Base-by-base conservation (phyloP, 1,140 invertebrate genomes). In the Drosophila erecta region DNA sequence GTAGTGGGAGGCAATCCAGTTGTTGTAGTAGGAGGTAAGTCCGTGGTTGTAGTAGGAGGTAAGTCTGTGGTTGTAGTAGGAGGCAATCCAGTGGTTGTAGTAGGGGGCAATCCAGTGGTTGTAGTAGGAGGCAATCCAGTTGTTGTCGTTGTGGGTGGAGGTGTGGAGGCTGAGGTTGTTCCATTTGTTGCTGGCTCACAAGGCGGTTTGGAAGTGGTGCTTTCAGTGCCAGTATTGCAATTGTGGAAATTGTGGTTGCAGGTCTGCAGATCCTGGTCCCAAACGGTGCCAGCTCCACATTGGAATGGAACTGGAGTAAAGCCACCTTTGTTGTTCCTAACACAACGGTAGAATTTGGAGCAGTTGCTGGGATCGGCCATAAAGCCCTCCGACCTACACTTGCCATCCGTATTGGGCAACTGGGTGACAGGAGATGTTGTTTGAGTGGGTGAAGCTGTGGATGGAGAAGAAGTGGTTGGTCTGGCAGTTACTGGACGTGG, bases 261-360 rank as follows among this genome's bases (percentile, higher is more conserved):
- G 2, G 93, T 93, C 64, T 93, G 85, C 12, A 93, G 74, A 1
- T 93, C 74, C 56, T 93, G 92, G 90, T 96, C 95, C 94, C 95
- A 96, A 33, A 95, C 94, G 2, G 95, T 96, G 64, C 95, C 95
- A 20, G 91, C 83, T 1, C 93, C 94, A 81, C 95, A 96, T 50
- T 92, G 92, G 83, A 95, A 96, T 46, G 95, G 93, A 77, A 95
- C 94, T 76, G 93, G 93, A 2, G 78, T 93, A 49, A 92, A 95
- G 2, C 93, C 93, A 15, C 92, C 93, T 33, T 93, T 90, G 2
- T 94, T 94, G 56, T 94, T 93, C 49, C 92, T 87, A 0, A 96
- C 94, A 90, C 95, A 96, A 76, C 95, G 93, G 75, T 96, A 95
- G 77, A 96, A 96, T 75, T 95, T 95, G 38, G 89, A 93, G 70